Evolutionary conservation across 2,888 invertebrate species (phyloP), one percentile per base, ranked within the genome.

Genomic region (Amphimallon solstitiale): DNA sequence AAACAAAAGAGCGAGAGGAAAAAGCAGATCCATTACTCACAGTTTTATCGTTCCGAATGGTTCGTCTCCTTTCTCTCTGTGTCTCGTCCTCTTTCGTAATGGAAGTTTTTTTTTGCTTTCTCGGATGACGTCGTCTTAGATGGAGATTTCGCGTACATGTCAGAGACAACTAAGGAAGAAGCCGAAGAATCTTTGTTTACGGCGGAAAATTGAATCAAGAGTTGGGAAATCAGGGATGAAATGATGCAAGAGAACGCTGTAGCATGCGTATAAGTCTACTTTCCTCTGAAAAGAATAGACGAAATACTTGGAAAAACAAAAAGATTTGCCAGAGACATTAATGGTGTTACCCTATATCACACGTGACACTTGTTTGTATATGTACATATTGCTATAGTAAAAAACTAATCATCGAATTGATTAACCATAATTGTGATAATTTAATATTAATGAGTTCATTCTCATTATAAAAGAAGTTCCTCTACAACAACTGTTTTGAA

Each of bases 101-200:
- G 37, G 54, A 84, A 0, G 86, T 86, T n/a, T 74, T 43, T 59
- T 59, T 59, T 59, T 56, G 23, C 74, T 69, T 87, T 89, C 72
- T 79, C 91, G 35, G 89, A 89, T 75, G 91, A 90, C 75, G 85
- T 91, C 43, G 91, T 90, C 0, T 81, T 91, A 23, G 88, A 88
- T 74, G 84, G 85, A 23, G 85, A 85, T 46, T 86, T 85, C 74
- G 90, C 90, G 5, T 90, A 90, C 74, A 89, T 90, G 29, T 88
- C 89, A 1, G 90, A 90, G 78, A 87, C 86, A 73, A 87, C 87
- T 73, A 85, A 84, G 2, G 80, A 83, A 0, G 88, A 89, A 78
- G 89, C 90, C 29, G 56, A 0, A 90, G 89, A 43, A 87, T 91
- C 65, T 87, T 91, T 63, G 89, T 90, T 21, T 90, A 88, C 80